Conservation (phyloP, 2,113 vertebrate genomes). For the Solea senegalensis region DNA sequence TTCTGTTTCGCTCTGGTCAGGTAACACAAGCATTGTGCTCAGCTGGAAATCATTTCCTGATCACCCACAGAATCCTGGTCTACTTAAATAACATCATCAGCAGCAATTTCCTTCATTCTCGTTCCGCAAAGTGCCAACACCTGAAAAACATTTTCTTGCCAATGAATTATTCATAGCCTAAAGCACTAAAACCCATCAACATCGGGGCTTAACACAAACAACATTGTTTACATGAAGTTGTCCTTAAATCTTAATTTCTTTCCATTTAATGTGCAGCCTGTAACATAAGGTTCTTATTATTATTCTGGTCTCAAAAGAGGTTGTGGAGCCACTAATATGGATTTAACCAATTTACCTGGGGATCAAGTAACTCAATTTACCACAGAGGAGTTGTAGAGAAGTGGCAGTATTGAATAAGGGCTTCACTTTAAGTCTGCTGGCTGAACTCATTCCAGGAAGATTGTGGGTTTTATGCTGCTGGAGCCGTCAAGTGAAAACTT, state of each 20-base stretch:
- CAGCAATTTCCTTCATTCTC: constrained; percentile 39
- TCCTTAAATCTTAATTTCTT: constrained; percentile 52
- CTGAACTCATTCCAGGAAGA: constrained; percentile 10
- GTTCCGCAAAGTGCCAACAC: constrained; percentile 40
- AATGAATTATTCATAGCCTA: constrained; percentile 59
- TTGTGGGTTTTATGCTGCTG: constrained; percentile 12
- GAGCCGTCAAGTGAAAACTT: constrained; percentile 22
- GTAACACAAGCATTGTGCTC: too few species aligned
- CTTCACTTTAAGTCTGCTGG: constrained; percentile 23
- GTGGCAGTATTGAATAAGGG: constrained; percentile 16
- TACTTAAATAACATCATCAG: constrained; percentile 51
- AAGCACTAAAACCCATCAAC: constrained; percentile 57
- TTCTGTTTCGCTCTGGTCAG: too few species aligned
- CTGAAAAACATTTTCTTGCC: constrained; percentile 35
- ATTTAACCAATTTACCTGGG: constrained; percentile 33
- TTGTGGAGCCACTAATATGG: constrained; percentile 28
- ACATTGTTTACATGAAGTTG: constrained; percentile 37
- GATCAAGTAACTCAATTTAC: constrained; percentile 29
- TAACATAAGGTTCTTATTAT: constrained; percentile 27
- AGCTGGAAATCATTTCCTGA: constrained; percentile 2
- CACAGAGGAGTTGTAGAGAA: constrained; percentile 19
- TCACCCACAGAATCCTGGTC: constrained; percentile 5
- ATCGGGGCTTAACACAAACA: constrained; percentile 61
- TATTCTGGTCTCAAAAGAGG: constrained; percentile 26
- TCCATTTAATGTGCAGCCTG: constrained; percentile 31